Percentiles rank a stretch among this genome's conserved stretches.
Conservation (phyloP, 2,797 vertebrate genomes). For the Xiphorhynchus erythropygius region DNA sequence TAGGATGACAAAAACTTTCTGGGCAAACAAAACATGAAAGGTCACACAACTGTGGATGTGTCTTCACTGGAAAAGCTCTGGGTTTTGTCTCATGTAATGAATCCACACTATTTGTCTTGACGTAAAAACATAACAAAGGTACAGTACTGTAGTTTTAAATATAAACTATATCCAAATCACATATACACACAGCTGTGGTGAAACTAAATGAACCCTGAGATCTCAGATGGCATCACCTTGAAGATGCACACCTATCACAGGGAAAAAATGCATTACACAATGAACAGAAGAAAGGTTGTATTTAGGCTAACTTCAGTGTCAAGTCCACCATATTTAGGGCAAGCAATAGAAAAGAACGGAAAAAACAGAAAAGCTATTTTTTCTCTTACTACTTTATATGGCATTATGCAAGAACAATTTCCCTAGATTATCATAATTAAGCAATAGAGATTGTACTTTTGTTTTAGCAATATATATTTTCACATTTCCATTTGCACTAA, state of each 20-base stretch:
- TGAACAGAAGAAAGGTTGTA: background rate
- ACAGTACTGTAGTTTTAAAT: background rate
- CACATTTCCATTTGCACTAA: conserved; percentile 22
- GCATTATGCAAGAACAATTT: conserved; percentile 15
- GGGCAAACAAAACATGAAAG: background rate
- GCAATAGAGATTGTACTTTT: background rate
- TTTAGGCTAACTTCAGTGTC: background rate
- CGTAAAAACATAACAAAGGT: background rate
- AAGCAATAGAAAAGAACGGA: background rate
- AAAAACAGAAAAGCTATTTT: background rate
- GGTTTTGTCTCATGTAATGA: background rate
- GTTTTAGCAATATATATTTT: conserved; percentile 44
- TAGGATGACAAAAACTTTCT: background rate
- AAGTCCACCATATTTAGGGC: background rate
- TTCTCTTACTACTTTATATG: background rate
- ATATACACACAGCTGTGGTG: fast-evolving
- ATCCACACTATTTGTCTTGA: background rate
- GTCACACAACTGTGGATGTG: background rate
- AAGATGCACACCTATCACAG: background rate
- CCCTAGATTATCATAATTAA: conserved; percentile 31
- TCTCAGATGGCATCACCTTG: fast-evolving
- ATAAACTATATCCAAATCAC: background rate
- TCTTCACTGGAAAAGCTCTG: background rate
- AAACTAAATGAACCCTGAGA: background rate
- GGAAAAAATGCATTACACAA: background rate